Percentiles rank a stretch among this genome's conserved stretches.
Evolutionary conservation across 2,797 vertebrate genomes (phyloP).

Genomic region (Helarctos malayanus): DNA sequence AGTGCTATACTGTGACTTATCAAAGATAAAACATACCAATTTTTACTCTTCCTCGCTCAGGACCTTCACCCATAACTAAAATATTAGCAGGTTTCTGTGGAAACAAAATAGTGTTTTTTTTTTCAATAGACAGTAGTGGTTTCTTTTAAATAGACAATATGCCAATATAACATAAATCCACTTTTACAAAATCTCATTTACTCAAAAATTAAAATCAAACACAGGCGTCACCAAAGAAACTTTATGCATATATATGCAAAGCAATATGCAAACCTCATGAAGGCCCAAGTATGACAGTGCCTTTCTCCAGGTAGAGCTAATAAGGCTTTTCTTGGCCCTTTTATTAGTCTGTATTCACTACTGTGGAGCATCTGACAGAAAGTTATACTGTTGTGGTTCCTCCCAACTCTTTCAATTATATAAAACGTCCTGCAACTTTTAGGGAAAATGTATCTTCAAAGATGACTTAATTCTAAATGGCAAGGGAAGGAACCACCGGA

Average conservation of each 20-base stretch:
- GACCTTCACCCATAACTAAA: conserved; percentile 99
- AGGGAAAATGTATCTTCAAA: conserved; percentile 36
- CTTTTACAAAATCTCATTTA: conserved; percentile 62
- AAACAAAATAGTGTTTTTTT: conserved; percentile 89
- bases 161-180: conserved; percentile 89
- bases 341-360: not conserved
- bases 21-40: conserved; percentile 96
- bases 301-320: conserved; percentile 64
- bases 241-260: conserved; percentile 69
- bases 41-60: conserved; percentile 99
- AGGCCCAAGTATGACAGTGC: conserved; percentile 60
- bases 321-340: not conserved
- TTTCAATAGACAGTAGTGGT: conserved; percentile 86
- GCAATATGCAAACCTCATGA: conserved; percentile 10
- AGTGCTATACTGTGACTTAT: conserved; percentile 90
- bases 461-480: conserved; percentile 33
- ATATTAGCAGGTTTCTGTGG: conserved; percentile 99
- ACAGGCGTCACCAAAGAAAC: conserved; percentile 81
- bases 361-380: not conserved
- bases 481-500: conserved; percentile 40
- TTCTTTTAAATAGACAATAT: conserved; percentile 88
- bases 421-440: conserved; percentile 46
- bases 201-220: conserved; percentile 85
- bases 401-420: conserved; percentile 27
- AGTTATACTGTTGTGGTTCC: not conserved